These are phyloP conservation scores for Bujurquina vittata DNA, from an alignment of 2,113 vertebrate genomes.

Conservation along the genomic window DNA sequence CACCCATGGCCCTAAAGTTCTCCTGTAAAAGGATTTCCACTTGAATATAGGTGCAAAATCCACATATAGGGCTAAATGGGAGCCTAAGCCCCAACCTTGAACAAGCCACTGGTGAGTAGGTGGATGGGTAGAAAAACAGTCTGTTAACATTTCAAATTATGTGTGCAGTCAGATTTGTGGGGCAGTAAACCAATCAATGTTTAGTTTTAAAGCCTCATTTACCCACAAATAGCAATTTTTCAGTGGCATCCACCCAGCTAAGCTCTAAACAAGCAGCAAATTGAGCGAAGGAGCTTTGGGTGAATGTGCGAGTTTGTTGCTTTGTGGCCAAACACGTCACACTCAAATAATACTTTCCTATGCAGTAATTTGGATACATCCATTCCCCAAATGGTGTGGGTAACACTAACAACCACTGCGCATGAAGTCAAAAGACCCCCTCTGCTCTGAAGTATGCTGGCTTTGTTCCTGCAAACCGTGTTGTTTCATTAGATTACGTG, in stretches of 20 bases:
- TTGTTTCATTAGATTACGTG: conserved; percentile 54
- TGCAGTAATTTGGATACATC: conserved; percentile 6
- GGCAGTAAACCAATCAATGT: neutral
- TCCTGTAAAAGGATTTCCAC: too few species aligned
- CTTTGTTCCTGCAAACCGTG: conserved; percentile 23
- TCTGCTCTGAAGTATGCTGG: conserved; percentile 11
- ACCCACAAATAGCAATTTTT: neutral
- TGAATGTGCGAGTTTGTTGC: neutral
- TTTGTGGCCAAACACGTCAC: neutral
- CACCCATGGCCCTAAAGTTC: neutral
- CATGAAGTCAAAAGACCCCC: neutral
- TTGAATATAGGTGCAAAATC: too few species aligned
- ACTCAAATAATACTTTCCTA: neutral
- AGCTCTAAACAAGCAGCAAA: neutral
- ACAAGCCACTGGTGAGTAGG: neutral
- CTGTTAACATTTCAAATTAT: neutral
- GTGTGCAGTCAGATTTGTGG: neutral
- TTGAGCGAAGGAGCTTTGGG: neutral
- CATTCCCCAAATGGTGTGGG: conserved; percentile 1
- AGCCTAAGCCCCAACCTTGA: neutral
- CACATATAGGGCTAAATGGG: neutral
- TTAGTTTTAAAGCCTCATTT: neutral
- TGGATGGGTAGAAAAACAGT: neutral
- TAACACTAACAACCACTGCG: conserved; percentile 5
- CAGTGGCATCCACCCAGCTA: neutral